Percentiles rank a stretch among this genome's conserved stretches.
Evolutionary conservation across 1,140 invertebrate genomes (phyloP).

Genomic region (Venturia canescens): DNA sequence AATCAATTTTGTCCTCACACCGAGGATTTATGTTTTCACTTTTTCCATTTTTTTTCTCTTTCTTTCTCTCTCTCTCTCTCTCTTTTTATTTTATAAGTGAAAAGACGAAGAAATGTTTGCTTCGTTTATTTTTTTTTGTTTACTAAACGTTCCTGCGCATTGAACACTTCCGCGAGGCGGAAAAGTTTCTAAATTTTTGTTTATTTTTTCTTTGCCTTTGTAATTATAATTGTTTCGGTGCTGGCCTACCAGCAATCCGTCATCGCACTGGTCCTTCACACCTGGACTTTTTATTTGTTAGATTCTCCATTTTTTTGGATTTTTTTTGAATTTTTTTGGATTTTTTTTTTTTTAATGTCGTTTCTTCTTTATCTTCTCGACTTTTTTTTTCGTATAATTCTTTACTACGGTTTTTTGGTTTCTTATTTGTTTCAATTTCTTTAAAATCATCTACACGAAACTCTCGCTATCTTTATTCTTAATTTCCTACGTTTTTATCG

Average conservation of each 20-base stretch:
- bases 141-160: conserved; percentile 18
- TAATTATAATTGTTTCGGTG: conserved; percentile 8
- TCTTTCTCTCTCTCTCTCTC: conserved; percentile 10
- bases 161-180: conserved; percentile 10
- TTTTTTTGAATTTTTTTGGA: not conserved
- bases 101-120: conserved; percentile 26
- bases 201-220: not conserved
- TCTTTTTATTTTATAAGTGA: conserved; percentile 8
- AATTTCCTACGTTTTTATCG: not conserved
- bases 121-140: not conserved
- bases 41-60: conserved; percentile 27
- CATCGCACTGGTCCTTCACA: conserved; percentile 12
- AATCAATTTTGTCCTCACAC: not conserved
- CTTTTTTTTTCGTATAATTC: conserved; percentile 13
- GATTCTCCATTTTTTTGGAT: not conserved
- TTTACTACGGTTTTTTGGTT: conserved; percentile 9
- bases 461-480: not conserved
- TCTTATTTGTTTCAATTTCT: conserved; percentile 9
- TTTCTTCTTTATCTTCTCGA: not conserved
- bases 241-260: not conserved
- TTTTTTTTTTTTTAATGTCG: not conserved
- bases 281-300: conserved; percentile 27
- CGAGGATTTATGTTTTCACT: not conserved
- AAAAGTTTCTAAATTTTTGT: conserved; percentile 4
- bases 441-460: conserved; percentile 23